A percentile compares a stretch with the other conserved stretches of the same genome.
Evolutionary conservation across 1,140 invertebrate genomes (phyloP).

Genomic region (Diprion similis): DNA sequence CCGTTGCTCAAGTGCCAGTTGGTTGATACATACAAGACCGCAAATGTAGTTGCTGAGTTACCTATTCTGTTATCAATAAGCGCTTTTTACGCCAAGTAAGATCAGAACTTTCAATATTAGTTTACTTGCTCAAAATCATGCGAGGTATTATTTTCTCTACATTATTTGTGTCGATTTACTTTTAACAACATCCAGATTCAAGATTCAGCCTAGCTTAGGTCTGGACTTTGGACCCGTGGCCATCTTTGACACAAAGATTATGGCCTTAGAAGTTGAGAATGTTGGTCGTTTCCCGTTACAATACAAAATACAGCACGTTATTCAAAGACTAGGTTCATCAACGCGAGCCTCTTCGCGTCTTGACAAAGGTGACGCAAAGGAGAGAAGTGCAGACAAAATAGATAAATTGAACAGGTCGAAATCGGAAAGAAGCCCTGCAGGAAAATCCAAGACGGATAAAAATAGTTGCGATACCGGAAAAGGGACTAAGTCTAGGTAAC

Average conservation of each 20-base stretch:
- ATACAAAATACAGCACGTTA: constrained; percentile 30
- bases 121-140: constrained; percentile 13
- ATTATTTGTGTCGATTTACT: background rate
- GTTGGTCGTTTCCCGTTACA: constrained; percentile 39
- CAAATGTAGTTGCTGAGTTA: constrained; percentile 37
- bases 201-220: constrained; percentile 34
- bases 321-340: background rate
- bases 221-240: constrained; percentile 42
- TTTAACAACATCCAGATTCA: constrained; percentile 8
- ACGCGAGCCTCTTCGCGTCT: background rate
- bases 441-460: too few species aligned
- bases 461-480: too few species aligned
- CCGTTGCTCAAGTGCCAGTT: constrained; percentile 40
- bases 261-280: constrained; percentile 45
- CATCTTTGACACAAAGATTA: constrained; percentile 35
- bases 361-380: background rate
- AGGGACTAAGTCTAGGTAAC: too few species aligned
- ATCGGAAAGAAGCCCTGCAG: too few species aligned
- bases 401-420: too few species aligned
- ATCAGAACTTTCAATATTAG: background rate
- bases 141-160: background rate
- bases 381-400: background rate
- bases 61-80: constrained; percentile 41
- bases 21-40: constrained; percentile 37
- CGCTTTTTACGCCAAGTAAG: constrained; percentile 43